These are phyloP conservation scores for Peromyscus polionotus DNA, from an alignment of 2,113 vertebrate species.

Conservation along the genomic window DNA sequence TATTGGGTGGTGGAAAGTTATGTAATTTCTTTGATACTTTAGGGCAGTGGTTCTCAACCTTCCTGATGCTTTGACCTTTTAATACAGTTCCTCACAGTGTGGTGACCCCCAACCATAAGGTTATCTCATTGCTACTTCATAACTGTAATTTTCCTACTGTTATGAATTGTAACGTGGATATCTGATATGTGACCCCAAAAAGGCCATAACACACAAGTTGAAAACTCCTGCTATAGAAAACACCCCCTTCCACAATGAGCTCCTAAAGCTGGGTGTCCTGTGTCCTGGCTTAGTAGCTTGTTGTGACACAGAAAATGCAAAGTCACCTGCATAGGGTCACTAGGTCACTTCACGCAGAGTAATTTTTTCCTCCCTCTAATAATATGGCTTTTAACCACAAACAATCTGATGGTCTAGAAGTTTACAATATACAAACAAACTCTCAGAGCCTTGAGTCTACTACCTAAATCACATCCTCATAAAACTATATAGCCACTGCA, in stretches of 20 bases:
- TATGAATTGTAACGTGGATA: neutral
- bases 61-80: neutral
- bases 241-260: neutral
- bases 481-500: neutral
- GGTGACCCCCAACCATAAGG: neutral
- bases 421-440: neutral
- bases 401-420: neutral
- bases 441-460: conserved; percentile 1
- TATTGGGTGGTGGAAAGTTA: neutral
- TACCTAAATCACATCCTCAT: neutral
- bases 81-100: neutral
- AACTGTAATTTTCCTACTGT: neutral
- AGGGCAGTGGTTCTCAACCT: neutral
- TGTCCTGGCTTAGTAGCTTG: neutral
- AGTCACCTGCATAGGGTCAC: neutral
- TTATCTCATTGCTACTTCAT: neutral
- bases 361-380: neutral
- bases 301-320: neutral
- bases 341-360: neutral
- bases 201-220: neutral
- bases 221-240: neutral
- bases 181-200: neutral
- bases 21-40: neutral
- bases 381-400: conserved; percentile 38
- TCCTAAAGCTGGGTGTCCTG: neutral